phyloP scores from a whole-genome alignment of 2,797 vertebrate species.

The Coregonus ussuriensis region DNA sequence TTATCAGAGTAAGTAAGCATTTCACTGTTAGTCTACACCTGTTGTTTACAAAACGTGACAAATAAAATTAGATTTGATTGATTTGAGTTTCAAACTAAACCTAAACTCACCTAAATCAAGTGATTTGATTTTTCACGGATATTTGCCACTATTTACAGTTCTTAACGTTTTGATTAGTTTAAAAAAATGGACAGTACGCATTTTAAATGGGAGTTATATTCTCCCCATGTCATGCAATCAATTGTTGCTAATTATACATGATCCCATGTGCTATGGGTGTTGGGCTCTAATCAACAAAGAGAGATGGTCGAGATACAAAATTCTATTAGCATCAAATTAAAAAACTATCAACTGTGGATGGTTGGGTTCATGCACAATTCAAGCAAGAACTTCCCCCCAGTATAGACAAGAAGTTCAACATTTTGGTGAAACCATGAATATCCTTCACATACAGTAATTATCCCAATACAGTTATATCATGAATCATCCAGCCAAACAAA shows the following conservation, averaged over 20 bases:
- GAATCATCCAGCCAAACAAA: constrained; percentile 60
- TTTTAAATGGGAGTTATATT: constrained; percentile 28
- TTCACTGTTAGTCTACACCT: no score
- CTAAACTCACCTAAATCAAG: constrained; percentile 62
- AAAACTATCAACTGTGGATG: constrained; percentile 32
- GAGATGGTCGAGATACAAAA: constrained; percentile 25
- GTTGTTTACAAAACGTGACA: no score
- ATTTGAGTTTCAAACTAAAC: constrained; percentile 40
- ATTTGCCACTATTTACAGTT: constrained; percentile 63
- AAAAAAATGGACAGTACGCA: constrained; percentile 26
- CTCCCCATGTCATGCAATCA: constrained; percentile 28
- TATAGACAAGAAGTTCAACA: constrained; percentile 55
- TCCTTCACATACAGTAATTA: constrained; percentile 44
- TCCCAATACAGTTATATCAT: constrained; percentile 62
- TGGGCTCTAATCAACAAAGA: constrained; percentile 34
- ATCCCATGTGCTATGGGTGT: constrained; percentile 56
- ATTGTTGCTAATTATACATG: constrained; percentile 18
- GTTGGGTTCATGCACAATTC: constrained; percentile 62
- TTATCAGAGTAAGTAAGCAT: constrained; percentile 22
- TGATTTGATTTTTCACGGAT: constrained; percentile 58
- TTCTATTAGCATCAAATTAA: constrained; percentile 42
- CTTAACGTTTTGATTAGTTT: constrained; percentile 42
- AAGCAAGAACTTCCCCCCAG: constrained; percentile 63
- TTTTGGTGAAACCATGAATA: constrained; percentile 46
- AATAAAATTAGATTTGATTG: no score